Percentiles rank a stretch among this genome's conserved stretches.
phyloP scores from a whole-genome alignment of 2,888 invertebrate species.

The Dexiosoma caninum region DNA sequence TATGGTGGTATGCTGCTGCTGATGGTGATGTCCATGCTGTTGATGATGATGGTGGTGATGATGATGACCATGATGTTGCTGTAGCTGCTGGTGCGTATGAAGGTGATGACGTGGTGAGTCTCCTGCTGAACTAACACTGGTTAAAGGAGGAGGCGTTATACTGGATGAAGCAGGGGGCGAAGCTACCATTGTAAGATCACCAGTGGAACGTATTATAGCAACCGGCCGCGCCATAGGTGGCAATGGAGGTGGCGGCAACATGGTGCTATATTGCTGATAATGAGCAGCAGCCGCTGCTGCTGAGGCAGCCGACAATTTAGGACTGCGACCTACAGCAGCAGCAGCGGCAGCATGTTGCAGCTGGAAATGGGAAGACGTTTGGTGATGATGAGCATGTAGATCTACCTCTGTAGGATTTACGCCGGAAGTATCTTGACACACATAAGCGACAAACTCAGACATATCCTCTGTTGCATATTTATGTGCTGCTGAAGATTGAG shows the following conservation, averaged over 20 bases:
- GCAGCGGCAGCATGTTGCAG: slow-evolving; percentile 66
- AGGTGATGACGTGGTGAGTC: slow-evolving; percentile 60
- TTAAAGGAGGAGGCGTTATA: slow-evolving; percentile 54
- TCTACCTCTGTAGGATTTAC: slow-evolving; percentile 55
- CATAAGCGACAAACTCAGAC: slow-evolving; percentile 97
- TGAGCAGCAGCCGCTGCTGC: slow-evolving; percentile 66
- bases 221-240: slow-evolving; percentile 98
- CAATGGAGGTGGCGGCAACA: slow-evolving; percentile 96
- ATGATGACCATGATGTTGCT: slow-evolving; percentile 53
- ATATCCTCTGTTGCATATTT: slow-evolving; percentile 82
- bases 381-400: slow-evolving; percentile 65
- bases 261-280: slow-evolving; percentile 84
- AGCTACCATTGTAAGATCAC: slow-evolving; percentile 81
- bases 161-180: slow-evolving; percentile 81
- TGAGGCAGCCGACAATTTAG: slow-evolving; percentile 78
- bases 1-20: slow-evolving; percentile 64
- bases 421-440: slow-evolving; percentile 94
- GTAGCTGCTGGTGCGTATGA: slow-evolving; percentile 41
- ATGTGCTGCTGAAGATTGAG: slow-evolving; percentile 69
- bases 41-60: slow-evolving; percentile 53
- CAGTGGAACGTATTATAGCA: slow-evolving; percentile 95
- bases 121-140: slow-evolving; percentile 66
- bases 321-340: slow-evolving; percentile 79
- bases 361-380: slow-evolving; percentile 67
- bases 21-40: slow-evolving; percentile 71